Percentiles rank a stretch among this genome's conserved stretches.
phyloP scores from a whole-genome alignment of 2,113 vertebrate species.

The Halichoerus grypus region DNA sequence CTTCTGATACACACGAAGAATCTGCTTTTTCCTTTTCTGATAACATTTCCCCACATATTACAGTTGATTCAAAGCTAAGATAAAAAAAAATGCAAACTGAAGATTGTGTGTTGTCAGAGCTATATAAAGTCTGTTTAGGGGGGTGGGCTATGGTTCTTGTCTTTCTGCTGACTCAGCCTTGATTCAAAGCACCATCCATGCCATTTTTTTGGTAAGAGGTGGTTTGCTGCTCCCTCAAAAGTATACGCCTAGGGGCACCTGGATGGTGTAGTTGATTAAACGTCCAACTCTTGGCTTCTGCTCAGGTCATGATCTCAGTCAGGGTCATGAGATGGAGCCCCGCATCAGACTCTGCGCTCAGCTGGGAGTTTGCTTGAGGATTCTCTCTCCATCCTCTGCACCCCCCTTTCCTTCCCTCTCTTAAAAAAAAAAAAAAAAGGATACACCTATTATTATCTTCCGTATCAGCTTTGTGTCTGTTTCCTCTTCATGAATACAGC shows the following conservation, averaged over 20 bases:
- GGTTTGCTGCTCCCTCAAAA: neutral
- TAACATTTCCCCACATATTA: neutral
- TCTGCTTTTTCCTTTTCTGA: neutral
- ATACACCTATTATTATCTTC: neutral
- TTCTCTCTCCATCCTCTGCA: neutral
- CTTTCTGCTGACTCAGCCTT: neutral
- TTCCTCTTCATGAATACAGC: neutral
- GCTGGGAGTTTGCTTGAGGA: neutral
- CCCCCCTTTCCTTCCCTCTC: neutral
- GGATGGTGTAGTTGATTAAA: neutral
- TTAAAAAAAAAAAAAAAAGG: neutral
- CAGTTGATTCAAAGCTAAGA: neutral
- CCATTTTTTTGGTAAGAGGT: neutral
- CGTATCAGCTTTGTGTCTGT: neutral
- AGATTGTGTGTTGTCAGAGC: neutral
- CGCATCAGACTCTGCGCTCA: neutral
- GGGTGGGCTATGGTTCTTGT: neutral
- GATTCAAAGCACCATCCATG: neutral
- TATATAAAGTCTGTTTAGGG: rapidly evolving
- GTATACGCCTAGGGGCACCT: too few species aligned
- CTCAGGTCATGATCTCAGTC: neutral
- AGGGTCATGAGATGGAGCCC: neutral
- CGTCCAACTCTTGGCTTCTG: neutral
- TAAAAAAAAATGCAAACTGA: neutral
- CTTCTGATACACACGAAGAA: neutral